A percentile compares a stretch with the other conserved stretches of the same genome.
phyloP scores from a whole-genome alignment of 2,888 invertebrate species.

The Gymnoscelis rufifasciata region DNA sequence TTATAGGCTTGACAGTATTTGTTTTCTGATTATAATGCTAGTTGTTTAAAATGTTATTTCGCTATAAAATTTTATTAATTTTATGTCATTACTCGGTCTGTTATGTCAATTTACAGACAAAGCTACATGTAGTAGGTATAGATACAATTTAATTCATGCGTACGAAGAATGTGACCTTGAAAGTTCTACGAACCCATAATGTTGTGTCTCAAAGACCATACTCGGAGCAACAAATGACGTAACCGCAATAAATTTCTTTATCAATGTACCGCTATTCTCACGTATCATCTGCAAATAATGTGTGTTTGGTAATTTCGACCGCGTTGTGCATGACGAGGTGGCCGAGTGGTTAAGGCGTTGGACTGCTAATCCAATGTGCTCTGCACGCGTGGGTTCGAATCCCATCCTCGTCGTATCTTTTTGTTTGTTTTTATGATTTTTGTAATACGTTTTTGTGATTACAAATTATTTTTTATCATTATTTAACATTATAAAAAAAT shows the following conservation, averaged over 20 bases:
- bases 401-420: conserved; percentile 84
- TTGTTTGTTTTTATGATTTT: conserved; percentile 26
- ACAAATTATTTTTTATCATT: no score
- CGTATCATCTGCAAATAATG: conserved; percentile 1
- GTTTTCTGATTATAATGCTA: not conserved
- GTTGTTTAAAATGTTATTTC: not conserved
- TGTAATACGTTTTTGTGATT: not conserved
- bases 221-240: conserved; percentile 14
- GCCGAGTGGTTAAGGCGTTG: conserved; percentile 92
- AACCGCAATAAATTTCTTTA: conserved; percentile 10
- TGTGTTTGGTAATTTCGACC: conserved; percentile 34
- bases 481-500: no score
- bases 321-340: conserved; percentile 81
- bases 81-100: no score
- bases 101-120: no score
- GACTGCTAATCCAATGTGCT: conserved; percentile 93
- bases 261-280: conserved; percentile 7
- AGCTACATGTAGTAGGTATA: no score
- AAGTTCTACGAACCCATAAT: conserved; percentile 14
- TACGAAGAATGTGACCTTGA: conserved; percentile 12
- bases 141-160: not conserved
- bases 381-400: conserved; percentile 92
- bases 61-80: no score
- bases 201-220: not conserved
- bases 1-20: not conserved